These are phyloP conservation scores for Dicaeum eximium DNA, from an alignment of 2,113 vertebrate species.

Conservation along the genomic window DNA sequence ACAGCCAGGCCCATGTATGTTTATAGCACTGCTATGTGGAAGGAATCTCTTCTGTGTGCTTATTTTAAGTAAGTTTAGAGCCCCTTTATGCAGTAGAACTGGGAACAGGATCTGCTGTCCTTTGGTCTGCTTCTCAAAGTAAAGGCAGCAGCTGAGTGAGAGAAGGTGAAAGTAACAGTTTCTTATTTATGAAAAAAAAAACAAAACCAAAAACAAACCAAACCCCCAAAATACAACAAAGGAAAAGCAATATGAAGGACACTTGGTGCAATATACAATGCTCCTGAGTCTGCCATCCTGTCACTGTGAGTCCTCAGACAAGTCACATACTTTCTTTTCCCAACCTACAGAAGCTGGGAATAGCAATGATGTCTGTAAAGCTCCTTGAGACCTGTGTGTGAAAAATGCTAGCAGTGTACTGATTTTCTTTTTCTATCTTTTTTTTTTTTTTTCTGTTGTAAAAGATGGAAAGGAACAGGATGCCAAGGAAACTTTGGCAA, in stretches of 20 bases:
- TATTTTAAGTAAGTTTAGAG: neutral
- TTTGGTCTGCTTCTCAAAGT: neutral
- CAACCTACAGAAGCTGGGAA: neutral
- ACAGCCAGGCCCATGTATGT: accelerated
- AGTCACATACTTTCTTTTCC: neutral
- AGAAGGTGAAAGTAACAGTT: neutral
- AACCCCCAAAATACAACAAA: neutral
- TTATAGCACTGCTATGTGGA: neutral
- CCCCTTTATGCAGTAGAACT: neutral
- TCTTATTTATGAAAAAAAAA: neutral
- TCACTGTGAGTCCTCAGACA: neutral
- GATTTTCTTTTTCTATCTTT: neutral
- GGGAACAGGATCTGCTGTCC: neutral
- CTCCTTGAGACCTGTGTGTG: neutral
- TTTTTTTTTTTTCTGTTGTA: neutral
- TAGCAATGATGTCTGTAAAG: neutral
- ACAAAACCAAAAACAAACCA: too few species aligned
- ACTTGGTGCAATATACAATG: neutral
- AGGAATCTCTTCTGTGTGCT: neutral
- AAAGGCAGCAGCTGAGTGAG: neutral
- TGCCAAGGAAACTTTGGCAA: neutral
- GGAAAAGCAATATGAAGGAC: neutral
- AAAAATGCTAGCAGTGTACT: neutral
- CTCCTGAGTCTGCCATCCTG: neutral
- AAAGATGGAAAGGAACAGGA: neutral